Evolutionary conservation across 2,888 invertebrate genomes (phyloP), one percentile per base, ranked within the genome.

Genomic region (Lasioglossum villosulum): DNA sequence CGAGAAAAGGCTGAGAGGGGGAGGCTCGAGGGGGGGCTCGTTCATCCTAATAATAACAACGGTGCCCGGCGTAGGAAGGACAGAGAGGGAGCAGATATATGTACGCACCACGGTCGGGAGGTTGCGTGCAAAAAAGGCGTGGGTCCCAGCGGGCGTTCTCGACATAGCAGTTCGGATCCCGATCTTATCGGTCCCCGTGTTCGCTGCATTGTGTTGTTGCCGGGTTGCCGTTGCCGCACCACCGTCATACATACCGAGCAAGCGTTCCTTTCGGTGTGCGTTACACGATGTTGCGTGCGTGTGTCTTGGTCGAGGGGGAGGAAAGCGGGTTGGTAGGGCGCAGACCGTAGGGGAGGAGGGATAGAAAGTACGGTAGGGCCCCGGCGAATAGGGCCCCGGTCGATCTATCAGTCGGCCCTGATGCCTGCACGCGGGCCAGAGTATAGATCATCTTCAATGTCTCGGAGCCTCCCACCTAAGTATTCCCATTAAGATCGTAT

Each of bases 401-500:
- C 90, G 91, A 92, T 92, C 91, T 91, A 91, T 90, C 91, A 88
- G 88, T 68, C 85, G 87, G 83, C 37, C 83, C 84, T 86, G 89
- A 92, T 91, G 87, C 83, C 85, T 80, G 89, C 90, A 90, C 88
- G 86, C 84, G 92, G 88, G 37, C 90, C 90, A 79, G 86, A 88
- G 92, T 92, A 92, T 93, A 93, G 93, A 94, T 94, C 93, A 93
- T 92, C 92, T 91, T 91, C 91, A 90, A 91, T 93, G 93, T 92
- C 93, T 93, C 90, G 93, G 93, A 93, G 92, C 94, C 94, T 93
- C 93, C 94, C 93, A 94, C 93, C 94, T 92, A 93, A 94, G 93
- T 94, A 94, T 94, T 94, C 92, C 94, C 93, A 94, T 94, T 93
- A 94, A 94, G 94, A 94, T 94, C 88, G 88, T 94, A 94, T 94